Percentiles rank a stretch among this genome's conserved stretches.
phyloP scores from a whole-genome alignment of 2,113 vertebrate species.

The Elgaria multicarinata region DNA sequence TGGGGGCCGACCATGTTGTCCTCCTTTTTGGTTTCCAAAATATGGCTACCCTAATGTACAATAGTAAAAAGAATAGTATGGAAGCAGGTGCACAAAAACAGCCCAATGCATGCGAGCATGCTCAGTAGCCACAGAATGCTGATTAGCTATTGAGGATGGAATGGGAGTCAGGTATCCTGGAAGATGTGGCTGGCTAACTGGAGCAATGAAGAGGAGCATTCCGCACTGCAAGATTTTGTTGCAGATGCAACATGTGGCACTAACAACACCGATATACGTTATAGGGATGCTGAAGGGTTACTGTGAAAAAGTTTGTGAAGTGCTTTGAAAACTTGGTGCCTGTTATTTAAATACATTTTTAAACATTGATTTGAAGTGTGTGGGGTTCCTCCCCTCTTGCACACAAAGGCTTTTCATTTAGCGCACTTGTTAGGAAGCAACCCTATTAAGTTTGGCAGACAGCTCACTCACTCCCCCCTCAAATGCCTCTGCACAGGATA shows the following conservation, averaged over 20 bases:
- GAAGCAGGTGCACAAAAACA: neutral
- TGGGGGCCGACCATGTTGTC: too few relatives aligned
- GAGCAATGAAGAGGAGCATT: neutral
- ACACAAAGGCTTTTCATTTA: neutral
- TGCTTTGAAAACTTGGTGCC: neutral
- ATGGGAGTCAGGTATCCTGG: neutral
- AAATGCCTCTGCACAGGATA: neutral
- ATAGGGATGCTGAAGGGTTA: neutral
- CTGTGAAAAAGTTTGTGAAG: neutral
- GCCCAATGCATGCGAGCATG: neutral
- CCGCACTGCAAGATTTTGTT: neutral
- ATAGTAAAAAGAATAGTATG: too few relatives aligned
- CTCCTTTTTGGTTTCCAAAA: too few relatives aligned
- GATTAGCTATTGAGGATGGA: neutral
- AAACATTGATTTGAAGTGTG: neutral
- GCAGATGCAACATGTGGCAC: neutral
- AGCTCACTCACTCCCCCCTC: too few relatives aligned
- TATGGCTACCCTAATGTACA: too few relatives aligned
- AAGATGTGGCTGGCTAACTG: neutral
- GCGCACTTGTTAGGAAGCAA: neutral
- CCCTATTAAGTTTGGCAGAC: neutral
- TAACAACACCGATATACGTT: too few relatives aligned
- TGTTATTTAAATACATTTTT: neutral
- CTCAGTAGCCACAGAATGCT: neutral
- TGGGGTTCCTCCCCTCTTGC: neutral